These are phyloP conservation scores for Epizoanthus rinbou DNA, from an alignment of 92 coral and sea anemone genomes.

Conservation along the genomic window DNA sequence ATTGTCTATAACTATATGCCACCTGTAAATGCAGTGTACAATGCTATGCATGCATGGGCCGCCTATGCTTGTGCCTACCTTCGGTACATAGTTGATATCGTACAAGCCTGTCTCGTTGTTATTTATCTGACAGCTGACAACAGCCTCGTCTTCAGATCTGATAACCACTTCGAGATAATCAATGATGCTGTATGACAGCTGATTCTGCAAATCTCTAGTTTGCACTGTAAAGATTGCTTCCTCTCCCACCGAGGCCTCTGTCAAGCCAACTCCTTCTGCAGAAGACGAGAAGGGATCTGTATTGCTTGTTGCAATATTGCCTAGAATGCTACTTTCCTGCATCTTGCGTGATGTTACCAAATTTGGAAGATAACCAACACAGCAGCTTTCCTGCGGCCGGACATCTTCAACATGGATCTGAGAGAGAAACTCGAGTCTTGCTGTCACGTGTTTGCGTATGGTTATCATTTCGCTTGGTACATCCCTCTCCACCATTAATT, in stretches of 20 bases:
- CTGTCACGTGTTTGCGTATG: slow-evolving; percentile 57
- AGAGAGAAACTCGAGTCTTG: slow-evolving; percentile 64
- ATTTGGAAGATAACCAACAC: slow-evolving; percentile 81
- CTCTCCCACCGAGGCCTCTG: slow-evolving; percentile 78
- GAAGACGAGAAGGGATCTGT: slow-evolving; percentile 71
- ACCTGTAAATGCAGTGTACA: no score
- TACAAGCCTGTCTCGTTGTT: slow-evolving; percentile 72
- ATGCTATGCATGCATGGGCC: no score
- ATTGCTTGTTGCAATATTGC: slow-evolving; percentile 77
- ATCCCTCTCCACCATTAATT: slow-evolving; percentile 61
- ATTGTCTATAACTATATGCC: no score
- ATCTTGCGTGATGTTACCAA: slow-evolving; percentile 66
- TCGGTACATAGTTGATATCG: slow-evolving; percentile 67
- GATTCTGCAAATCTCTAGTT: slow-evolving; percentile 77
- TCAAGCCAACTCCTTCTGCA: slow-evolving; percentile 74
- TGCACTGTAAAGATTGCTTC: slow-evolving; percentile 72
- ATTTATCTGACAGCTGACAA: slow-evolving; percentile 41
- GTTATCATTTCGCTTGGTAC: slow-evolving; percentile 70
- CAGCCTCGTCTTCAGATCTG: slow-evolving; percentile 49
- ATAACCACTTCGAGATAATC: slow-evolving; percentile 62
- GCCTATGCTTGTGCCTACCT: slow-evolving; percentile 1
- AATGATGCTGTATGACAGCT: slow-evolving; percentile 73
- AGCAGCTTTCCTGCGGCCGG: slow-evolving; percentile 74
- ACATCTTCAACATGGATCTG: slow-evolving; percentile 62
- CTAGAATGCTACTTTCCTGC: slow-evolving; percentile 64